Evolutionary conservation across 1,140 invertebrate species (phyloP).

Genomic region (Drosophila sp.): DNA sequence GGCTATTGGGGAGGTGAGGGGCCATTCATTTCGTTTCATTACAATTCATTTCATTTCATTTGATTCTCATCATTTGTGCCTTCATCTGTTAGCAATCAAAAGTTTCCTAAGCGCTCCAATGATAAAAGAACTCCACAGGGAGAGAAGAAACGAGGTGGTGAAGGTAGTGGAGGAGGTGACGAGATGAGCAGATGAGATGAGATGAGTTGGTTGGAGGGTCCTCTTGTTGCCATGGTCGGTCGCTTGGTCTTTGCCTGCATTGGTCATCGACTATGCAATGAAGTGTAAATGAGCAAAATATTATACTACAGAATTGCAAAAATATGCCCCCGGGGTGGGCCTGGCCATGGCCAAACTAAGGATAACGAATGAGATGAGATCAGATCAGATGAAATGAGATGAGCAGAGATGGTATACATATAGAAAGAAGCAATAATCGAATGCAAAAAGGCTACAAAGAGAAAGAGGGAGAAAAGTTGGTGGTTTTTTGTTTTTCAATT

Average conservation of each 20-base stretch:
- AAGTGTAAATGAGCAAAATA: slow-evolving; percentile 79
- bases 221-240: slow-evolving; percentile 6
- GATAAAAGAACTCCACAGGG: slow-evolving; percentile 66
- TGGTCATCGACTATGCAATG: slow-evolving; percentile 56
- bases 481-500: slow-evolving; percentile 60
- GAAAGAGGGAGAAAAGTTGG: neutral
- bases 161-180: neutral
- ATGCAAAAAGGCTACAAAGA: slow-evolving; percentile 55
- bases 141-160: slow-evolving; percentile 11
- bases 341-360: neutral
- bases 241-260: slow-evolving; percentile 20
- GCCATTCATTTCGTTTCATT: neutral
- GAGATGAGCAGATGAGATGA: too few species aligned
- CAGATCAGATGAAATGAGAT: slow-evolving; percentile 54
- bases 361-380: slow-evolving; percentile 8
- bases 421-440: slow-evolving; percentile 56
- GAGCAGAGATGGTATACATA: slow-evolving; percentile 28
- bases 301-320: slow-evolving; percentile 67
- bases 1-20: neutral
- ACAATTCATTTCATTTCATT: slow-evolving; percentile 20
- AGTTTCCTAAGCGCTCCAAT: slow-evolving; percentile 53
- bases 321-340: slow-evolving; percentile 53
- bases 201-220: neutral
- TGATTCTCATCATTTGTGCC: slow-evolving; percentile 20
- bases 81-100: slow-evolving; percentile 61